These are phyloP conservation scores for Cromileptes altivelis DNA, from an alignment of 2,113 vertebrate species.

Conservation along the genomic window DNA sequence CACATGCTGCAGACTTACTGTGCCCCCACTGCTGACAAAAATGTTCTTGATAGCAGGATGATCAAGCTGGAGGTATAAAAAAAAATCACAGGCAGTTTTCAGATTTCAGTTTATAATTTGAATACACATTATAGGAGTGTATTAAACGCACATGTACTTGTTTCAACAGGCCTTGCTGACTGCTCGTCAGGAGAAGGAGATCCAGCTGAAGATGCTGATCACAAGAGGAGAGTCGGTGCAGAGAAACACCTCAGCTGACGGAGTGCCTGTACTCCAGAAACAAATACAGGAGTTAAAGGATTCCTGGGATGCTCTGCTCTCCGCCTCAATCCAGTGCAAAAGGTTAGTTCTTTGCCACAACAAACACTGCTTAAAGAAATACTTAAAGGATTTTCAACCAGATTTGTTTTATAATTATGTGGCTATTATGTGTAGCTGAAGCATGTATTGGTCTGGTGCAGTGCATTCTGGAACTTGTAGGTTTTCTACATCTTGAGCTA, in stretches of 20 bases:
- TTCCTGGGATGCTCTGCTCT: constrained; percentile 92
- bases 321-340: constrained; percentile 93
- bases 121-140: not conserved
- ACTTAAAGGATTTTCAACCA: too few species aligned
- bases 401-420: too few species aligned
- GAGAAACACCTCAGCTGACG: constrained; percentile 93
- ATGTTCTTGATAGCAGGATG: constrained; percentile 93
- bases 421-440: too few species aligned
- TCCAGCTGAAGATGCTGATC: constrained; percentile 94
- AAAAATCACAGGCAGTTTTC: not conserved
- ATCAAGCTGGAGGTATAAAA: constrained; percentile 93
- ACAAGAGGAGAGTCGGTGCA: constrained; percentile 95
- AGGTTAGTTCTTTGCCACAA: constrained; percentile 82
- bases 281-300: constrained; percentile 93
- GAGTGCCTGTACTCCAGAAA: constrained; percentile 87
- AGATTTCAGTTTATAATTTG: not conserved
- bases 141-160: constrained; percentile 13
- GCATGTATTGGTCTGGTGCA: too few species aligned
- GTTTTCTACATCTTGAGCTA: too few species aligned
- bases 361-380: not conserved
- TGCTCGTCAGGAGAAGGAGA: constrained; percentile 95
- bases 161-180: constrained; percentile 88
- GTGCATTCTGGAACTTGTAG: too few species aligned
- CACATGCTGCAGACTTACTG: constrained; percentile 93
- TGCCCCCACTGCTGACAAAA: constrained; percentile 92